Evolutionary conservation across 2,113 vertebrate species (phyloP).

Genomic region (Hydrolagus affinis): DNA sequence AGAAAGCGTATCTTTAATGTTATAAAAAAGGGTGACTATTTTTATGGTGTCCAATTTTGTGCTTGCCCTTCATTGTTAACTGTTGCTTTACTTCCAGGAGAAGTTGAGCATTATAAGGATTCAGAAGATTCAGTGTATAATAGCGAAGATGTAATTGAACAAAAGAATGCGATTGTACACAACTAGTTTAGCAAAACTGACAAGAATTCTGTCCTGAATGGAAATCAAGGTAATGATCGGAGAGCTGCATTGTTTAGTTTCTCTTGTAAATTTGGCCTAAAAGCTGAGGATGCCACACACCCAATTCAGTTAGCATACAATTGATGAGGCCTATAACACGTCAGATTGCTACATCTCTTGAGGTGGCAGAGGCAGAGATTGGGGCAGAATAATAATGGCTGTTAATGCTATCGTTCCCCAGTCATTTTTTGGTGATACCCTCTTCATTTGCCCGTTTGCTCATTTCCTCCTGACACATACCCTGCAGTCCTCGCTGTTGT

Average conservation of each 20-base stretch:
- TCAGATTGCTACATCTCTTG: no score
- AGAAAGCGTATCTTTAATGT: no score
- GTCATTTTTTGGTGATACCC: no score
- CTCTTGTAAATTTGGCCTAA: neutral
- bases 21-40: no score
- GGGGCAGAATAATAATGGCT: no score
- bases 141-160: slow-evolving; percentile 42
- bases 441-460: no score
- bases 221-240: slow-evolving; percentile 50
- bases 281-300: neutral
- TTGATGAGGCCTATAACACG: neutral
- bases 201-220: slow-evolving; percentile 46
- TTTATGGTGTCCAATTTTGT: no score
- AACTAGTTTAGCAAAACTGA: slow-evolving; percentile 45
- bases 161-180: slow-evolving; percentile 43
- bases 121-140: slow-evolving; percentile 48
- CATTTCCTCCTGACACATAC: no score
- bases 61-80: neutral
- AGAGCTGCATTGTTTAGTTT: neutral
- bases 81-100: slow-evolving; percentile 48
- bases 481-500: no score
- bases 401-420: no score
- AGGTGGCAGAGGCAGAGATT: no score
- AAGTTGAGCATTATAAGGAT: slow-evolving; percentile 48
- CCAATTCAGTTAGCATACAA: neutral